phyloP scores from a whole-genome alignment of 2,797 vertebrate species.

The Hippoglossus hippoglossus region DNA sequence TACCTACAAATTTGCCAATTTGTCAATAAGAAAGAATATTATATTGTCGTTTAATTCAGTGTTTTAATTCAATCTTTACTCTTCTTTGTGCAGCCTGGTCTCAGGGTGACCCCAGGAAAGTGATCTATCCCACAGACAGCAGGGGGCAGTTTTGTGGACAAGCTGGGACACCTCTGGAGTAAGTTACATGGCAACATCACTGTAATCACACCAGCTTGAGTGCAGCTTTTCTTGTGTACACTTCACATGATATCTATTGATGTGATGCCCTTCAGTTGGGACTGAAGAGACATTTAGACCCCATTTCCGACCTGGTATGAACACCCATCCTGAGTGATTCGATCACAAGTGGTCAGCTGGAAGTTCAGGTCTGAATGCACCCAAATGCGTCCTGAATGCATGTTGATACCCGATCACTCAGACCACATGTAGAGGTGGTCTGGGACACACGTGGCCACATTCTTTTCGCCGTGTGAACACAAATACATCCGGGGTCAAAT shows the following conservation, averaged over 20 bases:
- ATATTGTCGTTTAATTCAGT: not conserved
- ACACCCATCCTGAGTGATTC: too few species aligned
- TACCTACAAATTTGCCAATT: too few species aligned
- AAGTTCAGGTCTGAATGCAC: too few species aligned
- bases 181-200: constrained; percentile 61
- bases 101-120: constrained; percentile 95
- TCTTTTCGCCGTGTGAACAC: too few species aligned
- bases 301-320: not conserved
- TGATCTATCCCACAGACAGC: constrained; percentile 96
- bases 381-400: too few species aligned
- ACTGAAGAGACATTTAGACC: not conserved
- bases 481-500: too few species aligned
- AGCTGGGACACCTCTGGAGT: constrained; percentile 89
- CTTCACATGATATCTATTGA: not conserved
- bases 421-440: too few species aligned
- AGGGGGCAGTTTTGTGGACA: constrained; percentile 95
- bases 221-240: not conserved
- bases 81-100: constrained; percentile 88
- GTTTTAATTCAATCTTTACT: not conserved
- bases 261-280: constrained; percentile 7
- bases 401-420: too few species aligned
- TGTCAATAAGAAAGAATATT: too few species aligned
- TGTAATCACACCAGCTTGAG: not conserved
- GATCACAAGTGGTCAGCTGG: too few species aligned
- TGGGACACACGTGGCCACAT: too few species aligned